phyloP scores from a whole-genome alignment of 2,113 vertebrate genomes.

The Pachyramphus minor region DNA sequence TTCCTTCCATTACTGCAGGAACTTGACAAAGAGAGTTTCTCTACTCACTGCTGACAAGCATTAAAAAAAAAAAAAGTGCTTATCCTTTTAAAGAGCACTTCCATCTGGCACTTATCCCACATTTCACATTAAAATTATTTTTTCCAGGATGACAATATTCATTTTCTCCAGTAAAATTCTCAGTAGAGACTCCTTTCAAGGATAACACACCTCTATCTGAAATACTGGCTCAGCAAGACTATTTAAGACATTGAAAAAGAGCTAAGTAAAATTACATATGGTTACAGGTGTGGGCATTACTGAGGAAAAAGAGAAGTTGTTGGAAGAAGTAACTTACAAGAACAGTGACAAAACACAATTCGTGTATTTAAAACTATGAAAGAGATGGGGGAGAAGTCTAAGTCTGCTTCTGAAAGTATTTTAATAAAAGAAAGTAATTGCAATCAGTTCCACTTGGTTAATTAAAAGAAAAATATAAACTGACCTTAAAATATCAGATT shows the following conservation, averaged over 20 bases:
- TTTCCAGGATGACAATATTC: background rate
- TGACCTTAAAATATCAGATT: background rate
- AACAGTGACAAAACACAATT: background rate
- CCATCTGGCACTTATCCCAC: background rate
- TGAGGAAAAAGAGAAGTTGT: background rate
- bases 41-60: background rate
- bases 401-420: background rate
- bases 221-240: background rate
- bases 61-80: background rate
- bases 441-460: background rate
- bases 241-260: background rate
- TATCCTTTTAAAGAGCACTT: background rate
- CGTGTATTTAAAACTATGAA: background rate
- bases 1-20: background rate
- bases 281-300: background rate
- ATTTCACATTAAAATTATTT: background rate
- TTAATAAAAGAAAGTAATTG: background rate
- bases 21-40: background rate
- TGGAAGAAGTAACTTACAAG: background rate
- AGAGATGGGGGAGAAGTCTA: rapidly evolving
- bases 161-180: background rate
- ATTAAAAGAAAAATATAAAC: background rate
- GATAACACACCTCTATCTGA: background rate
- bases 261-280: background rate
- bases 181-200: background rate